Base-by-base conservation (phyloP, 2,113 vertebrate species). In the Ursus arctos region DNA sequence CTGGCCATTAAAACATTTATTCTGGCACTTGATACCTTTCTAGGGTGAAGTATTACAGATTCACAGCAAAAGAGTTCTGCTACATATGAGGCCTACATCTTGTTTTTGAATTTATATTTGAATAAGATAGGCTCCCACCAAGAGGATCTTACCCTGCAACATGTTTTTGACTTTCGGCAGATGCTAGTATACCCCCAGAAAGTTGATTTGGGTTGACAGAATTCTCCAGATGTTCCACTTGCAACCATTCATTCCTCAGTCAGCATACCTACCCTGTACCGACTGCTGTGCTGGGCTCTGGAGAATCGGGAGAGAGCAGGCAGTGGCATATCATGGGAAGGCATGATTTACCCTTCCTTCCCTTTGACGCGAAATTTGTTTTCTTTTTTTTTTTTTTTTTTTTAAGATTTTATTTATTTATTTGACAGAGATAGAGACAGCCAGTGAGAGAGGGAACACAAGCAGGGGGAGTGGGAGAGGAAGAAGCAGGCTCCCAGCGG, bases 91-190 rank as follows among this genome's bases (percentile, higher is more conserved):
- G 5, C 8, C 53, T 91, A 6, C 7, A 7, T 59, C 69, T 87
- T 92, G 19, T 72, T 84, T 97, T 96, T 91, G 15, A 89, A 92
- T 92, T 43, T 26, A 77, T 71, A 13, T 95, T 93, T 93, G 24
- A 96, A 19, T 91, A 85, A 95, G 36, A 57, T 49, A 88, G 81
- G 24, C n/a, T 97, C 19, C 16, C 26, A 87, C 7, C 1, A 84
- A 88, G 36, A 93, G 57, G 16, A 69, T 92, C 26, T 53, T 88
- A 40, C 33, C 6, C 53, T 71, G 9, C 31, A 92, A 51, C 40
- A 63, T 69, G 82, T 85, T 65, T 79, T 80, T 84, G 4, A 57
- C 88, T 77, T 36, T 94, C 92, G 51, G 31, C 71, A 96, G 81
- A 77, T 92, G 36, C 43, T 89, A 22, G 80, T 82, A 2, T 89